Evolutionary conservation across 2,113 vertebrate species (phyloP), one percentile per base, ranked within the genome.

Genomic region (Nicator chloris): DNA sequence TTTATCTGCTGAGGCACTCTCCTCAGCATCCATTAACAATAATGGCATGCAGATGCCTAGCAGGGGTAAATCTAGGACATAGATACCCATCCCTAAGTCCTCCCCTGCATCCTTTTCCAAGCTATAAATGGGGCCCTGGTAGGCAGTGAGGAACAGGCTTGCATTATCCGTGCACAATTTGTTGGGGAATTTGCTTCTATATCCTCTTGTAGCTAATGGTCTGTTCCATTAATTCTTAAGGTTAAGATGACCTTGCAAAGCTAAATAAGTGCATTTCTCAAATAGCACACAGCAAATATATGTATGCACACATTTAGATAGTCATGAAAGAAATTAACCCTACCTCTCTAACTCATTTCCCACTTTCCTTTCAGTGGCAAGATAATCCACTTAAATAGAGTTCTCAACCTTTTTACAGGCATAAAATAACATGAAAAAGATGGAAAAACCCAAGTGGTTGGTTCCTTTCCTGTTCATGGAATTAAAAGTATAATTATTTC

Each of bases 301-400:
- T 60, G 71, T 80, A 85, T 56, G 64, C 75, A 86, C 56, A 56
- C 79, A 90, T 86, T 94, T 81, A 94, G 76, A 71, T 86, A 93
- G 91, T 81, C 2, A 2, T 86, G 85, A 69, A 94, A 65, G 57
- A 93, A 92, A 90, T 95, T 96, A 95, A 96, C 94, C 90, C 80
- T 84, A 82, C 82, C 82, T 92, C 92, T 84, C 89, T 82, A 88
- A 90, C 78, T 97, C 86, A 91, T 92, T 97, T 95, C 69, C 88
- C 76, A 90, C 72, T 95, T 95, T 49, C 81, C 53, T 93, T 97
- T 90, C 86, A 87, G 72, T 90, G 53, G 66, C 68, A 90, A 95
- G 80, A 94, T 92, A 95, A 96, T 91, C 90, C 78, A 91, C 78
- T 96, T 96, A 96, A 96, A 95, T 92, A 95, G 86, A 88, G 88